Conservation (phyloP, 2,797 vertebrate species). For the Chaunax sp. region DNA sequence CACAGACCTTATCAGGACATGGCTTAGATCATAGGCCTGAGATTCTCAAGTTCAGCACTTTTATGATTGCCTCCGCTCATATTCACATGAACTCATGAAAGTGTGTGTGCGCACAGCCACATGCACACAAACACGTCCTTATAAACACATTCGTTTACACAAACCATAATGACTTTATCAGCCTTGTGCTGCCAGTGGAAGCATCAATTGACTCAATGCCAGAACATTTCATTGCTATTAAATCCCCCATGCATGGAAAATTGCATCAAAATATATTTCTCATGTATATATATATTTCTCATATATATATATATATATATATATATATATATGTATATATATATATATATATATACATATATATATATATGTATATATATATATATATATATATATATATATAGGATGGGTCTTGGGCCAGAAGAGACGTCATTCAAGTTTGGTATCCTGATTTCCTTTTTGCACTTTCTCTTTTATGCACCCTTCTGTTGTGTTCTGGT, state of each 20-base stretch:
- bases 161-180: constrained; percentile 61
- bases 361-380: no score
- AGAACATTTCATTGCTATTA: constrained; percentile 37
- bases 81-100: constrained; percentile 41
- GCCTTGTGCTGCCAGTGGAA: constrained; percentile 26
- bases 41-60: constrained; percentile 75
- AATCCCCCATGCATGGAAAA: constrained; percentile 28
- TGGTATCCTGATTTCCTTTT: no score
- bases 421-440: no score
- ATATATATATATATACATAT: no score
- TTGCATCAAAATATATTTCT: constrained; percentile 33
- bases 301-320: no score
- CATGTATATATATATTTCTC: no score
- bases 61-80: constrained; percentile 67
- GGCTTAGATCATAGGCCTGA: constrained; percentile 62
- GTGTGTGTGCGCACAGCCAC: constrained; percentile 20
- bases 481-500: no score
- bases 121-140: constrained; percentile 30
- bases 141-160: constrained; percentile 37
- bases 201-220: constrained; percentile 54
- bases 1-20: constrained; percentile 62
- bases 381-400: no score
- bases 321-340: no score
- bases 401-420: no score
- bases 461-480: no score